Conservation (phyloP, 2,113 vertebrate genomes). For the chimpanzee (Pan troglodytes) region DNA sequence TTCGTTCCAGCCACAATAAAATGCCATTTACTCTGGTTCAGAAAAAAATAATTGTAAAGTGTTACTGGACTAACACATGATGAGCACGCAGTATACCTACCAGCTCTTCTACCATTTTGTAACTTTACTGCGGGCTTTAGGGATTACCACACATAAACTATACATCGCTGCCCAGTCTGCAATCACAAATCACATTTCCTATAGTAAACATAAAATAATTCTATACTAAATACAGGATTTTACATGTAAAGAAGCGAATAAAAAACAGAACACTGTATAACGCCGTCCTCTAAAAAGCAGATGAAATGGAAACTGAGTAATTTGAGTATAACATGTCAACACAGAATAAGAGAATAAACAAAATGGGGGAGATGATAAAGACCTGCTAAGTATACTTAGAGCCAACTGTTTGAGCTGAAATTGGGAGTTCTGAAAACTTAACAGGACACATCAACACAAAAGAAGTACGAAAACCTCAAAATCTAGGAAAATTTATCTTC, state of each 20-base stretch:
- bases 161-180: neutral
- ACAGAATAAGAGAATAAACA: neutral
- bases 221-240: neutral
- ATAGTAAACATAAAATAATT: neutral
- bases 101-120: neutral
- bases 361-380: neutral
- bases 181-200: neutral
- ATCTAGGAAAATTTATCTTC: neutral
- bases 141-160: constrained; percentile 66
- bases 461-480: neutral
- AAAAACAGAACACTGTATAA: neutral
- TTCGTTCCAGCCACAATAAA: constrained; percentile 78
- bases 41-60: constrained; percentile 67
- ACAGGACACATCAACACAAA: neutral
- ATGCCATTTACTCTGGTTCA: constrained; percentile 65
- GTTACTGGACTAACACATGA: constrained; percentile 33
- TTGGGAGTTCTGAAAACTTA: neutral
- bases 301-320: neutral
- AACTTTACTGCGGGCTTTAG: constrained; percentile 48
- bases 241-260: neutral
- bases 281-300: neutral
- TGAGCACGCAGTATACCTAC: constrained; percentile 41
- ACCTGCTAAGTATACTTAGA: neutral
- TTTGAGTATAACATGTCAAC: neutral
- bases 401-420: neutral